Evolutionary conservation across 1,140 invertebrate species (phyloP).

Genomic region (Diplogasteroides magnus): DNA sequence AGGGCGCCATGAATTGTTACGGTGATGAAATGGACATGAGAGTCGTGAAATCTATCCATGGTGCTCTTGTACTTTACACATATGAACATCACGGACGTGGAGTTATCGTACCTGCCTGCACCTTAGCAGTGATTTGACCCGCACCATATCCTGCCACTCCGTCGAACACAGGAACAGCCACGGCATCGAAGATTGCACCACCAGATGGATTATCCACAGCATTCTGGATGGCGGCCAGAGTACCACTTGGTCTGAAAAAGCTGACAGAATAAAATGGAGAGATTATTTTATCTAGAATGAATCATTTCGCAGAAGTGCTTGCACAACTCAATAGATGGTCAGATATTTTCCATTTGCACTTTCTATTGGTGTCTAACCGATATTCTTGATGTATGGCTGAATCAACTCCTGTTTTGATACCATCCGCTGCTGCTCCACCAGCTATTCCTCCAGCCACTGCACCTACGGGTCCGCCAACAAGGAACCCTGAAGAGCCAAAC

Average conservation of each 20-base stretch:
- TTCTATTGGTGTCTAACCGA: neutral
- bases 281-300: neutral
- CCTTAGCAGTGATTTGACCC: neutral
- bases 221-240: neutral
- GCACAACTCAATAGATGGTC: too few species aligned
- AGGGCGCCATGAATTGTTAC: too few species aligned
- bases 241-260: slow-evolving; percentile 6
- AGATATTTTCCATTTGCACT: too few species aligned
- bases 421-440: slow-evolving; percentile 7
- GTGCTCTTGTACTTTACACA: too few species aligned
- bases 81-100: too few species aligned
- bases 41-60: too few species aligned
- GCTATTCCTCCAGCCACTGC: slow-evolving; percentile 12
- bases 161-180: slow-evolving; percentile 11
- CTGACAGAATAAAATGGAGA: neutral
- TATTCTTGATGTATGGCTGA: slow-evolving; percentile 4
- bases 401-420: neutral
- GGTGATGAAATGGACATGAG: too few species aligned
- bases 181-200: slow-evolving; percentile 6
- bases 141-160: slow-evolving; percentile 9
- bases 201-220: slow-evolving; percentile 7
- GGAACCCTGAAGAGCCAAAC: slow-evolving; percentile 5
- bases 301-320: too few species aligned
- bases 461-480: slow-evolving; percentile 7
- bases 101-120: neutral